phyloP scores from a whole-genome alignment of 2,888 invertebrate genomes.

The Cephus sareptanus region DNA sequence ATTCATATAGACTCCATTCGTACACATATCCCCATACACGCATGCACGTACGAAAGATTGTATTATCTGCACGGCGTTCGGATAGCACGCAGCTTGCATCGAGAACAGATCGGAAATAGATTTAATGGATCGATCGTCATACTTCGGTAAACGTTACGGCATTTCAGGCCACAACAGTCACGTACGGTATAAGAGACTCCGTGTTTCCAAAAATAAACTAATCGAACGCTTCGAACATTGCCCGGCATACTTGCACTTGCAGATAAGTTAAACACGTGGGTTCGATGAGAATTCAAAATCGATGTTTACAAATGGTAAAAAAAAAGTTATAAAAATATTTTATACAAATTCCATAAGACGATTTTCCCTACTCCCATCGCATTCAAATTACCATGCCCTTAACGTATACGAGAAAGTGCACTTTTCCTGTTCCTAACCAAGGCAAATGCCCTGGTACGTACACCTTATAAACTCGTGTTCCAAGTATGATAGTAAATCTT shows the following conservation, averaged over 20 bases:
- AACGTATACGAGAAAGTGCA: background rate
- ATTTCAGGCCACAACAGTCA: constrained; percentile 12
- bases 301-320: background rate
- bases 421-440: background rate
- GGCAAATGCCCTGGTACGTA: background rate
- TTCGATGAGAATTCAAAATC: background rate
- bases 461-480: background rate
- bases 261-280: no score
- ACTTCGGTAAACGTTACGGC: constrained; percentile 14
- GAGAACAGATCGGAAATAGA: constrained; percentile 14
- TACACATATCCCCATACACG: background rate
- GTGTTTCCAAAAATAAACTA: background rate
- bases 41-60: background rate
- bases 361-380: background rate
- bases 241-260: no score
- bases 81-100: background rate
- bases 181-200: background rate
- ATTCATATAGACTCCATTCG: background rate
- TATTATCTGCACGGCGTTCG: background rate
- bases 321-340: background rate
- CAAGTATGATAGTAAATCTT: background rate
- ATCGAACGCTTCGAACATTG: background rate
- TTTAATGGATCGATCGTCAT: constrained; percentile 19
- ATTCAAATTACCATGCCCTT: background rate
- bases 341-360: background rate